Evolutionary conservation across 2,888 invertebrate species (phyloP).

Genomic region (Agrenia bidenticulata): DNA sequence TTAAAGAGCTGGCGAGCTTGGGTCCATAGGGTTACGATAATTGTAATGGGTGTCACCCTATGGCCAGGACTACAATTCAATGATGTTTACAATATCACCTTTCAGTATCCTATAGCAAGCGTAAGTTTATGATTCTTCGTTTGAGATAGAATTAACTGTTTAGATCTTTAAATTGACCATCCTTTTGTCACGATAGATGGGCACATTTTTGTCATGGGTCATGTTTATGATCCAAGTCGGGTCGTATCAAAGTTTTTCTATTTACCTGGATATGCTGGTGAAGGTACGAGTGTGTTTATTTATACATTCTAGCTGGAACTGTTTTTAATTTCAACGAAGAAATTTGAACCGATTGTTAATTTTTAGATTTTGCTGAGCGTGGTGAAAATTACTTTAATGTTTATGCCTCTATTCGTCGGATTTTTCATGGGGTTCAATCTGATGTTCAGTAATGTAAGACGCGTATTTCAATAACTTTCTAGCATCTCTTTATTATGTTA

Average conservation of each 20-base stretch:
- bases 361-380: constrained; percentile 34
- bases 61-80: constrained; percentile 38
- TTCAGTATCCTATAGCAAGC: constrained; percentile 41
- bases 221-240: constrained; percentile 43
- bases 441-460: constrained; percentile 31
- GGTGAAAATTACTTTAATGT: constrained; percentile 34
- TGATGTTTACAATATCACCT: constrained; percentile 25
- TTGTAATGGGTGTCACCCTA: constrained; percentile 32
- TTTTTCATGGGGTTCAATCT: constrained; percentile 44
- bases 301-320: too few relatives aligned
- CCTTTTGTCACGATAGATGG: constrained; percentile 26
- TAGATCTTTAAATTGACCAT: constrained; percentile 1
- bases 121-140: constrained; percentile 15
- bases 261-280: constrained; percentile 43
- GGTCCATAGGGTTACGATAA: constrained; percentile 26
- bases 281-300: constrained; percentile 26
- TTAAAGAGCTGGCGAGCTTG: constrained; percentile 35
- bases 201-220: constrained; percentile 39
- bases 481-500: constrained; percentile 6
- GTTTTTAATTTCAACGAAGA: too few relatives aligned
- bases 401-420: constrained; percentile 34
- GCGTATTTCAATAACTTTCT: not conserved
- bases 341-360: too few relatives aligned
- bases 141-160: not conserved
- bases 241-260: constrained; percentile 25